Conservation (phyloP, 2,888 invertebrate genomes). For the Himalopsyche kuldschensis region DNA sequence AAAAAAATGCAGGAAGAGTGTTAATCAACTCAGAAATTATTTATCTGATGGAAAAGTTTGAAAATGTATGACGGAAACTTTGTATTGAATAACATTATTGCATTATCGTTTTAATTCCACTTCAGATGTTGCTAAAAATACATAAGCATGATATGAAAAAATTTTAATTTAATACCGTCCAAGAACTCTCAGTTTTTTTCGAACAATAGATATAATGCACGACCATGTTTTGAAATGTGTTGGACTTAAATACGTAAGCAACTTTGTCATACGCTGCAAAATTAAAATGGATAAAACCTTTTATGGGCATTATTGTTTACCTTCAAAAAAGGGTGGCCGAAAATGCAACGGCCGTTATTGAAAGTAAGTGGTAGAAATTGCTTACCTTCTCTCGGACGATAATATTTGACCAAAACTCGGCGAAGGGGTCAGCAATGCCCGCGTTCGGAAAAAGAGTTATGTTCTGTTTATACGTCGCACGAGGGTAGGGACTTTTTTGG, state of each 20-base stretch:
- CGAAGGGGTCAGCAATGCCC: conserved; percentile 31
- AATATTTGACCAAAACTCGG: conserved; percentile 39
- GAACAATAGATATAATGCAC: background rate
- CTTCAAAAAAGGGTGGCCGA: background rate
- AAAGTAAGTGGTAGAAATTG: background rate
- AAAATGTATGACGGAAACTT: too few species aligned
- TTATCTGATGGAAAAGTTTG: too few species aligned
- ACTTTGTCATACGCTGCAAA: background rate
- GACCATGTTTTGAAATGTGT: background rate
- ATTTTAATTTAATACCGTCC: background rate
- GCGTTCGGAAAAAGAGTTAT: conserved; percentile 32
- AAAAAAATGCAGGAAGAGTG: too few species aligned
- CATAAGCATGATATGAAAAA: background rate
- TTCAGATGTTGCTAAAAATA: conserved; percentile 5
- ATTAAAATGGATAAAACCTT: background rate
- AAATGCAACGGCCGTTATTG: background rate
- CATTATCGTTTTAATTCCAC: background rate
- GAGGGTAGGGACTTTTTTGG: conserved; percentile 23
- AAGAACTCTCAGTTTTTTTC: background rate
- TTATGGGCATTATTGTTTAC: background rate
- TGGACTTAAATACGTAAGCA: background rate
- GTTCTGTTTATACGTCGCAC: conserved; percentile 36
- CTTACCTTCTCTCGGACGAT: background rate
- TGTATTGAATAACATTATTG: background rate
- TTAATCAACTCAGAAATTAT: too few species aligned